phyloP scores from a whole-genome alignment of 2,797 vertebrate genomes.

The Naso thynnoides region DNA sequence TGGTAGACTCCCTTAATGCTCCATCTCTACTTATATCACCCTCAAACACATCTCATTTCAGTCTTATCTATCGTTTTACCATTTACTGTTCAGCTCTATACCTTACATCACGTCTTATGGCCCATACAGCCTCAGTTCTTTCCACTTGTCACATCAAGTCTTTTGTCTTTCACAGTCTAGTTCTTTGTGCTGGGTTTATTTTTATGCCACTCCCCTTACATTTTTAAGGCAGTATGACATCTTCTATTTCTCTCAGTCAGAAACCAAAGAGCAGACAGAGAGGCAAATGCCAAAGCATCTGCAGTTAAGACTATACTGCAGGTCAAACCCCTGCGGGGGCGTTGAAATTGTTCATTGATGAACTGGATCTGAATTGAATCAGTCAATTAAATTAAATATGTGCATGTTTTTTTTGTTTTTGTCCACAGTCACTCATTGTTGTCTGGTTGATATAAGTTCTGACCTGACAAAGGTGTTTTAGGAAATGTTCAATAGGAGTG shows the following conservation, averaged over 20 bases:
- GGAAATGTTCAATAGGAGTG: too few relatives aligned
- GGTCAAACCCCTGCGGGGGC: background rate
- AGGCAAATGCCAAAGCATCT: background rate
- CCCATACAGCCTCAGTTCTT: background rate
- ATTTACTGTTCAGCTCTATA: constrained; percentile 18
- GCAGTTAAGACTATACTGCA: background rate
- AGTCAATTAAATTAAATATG: too few relatives aligned
- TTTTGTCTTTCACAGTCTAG: constrained; percentile 28
- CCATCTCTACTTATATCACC: constrained; percentile 37
- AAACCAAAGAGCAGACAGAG: constrained; percentile 26
- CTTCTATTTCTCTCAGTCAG: constrained; percentile 17
- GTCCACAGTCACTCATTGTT: background rate
- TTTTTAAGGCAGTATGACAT: constrained; percentile 38
- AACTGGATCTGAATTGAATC: too few relatives aligned
- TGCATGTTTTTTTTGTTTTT: background rate
- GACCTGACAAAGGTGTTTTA: background rate
- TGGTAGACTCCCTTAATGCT: constrained; percentile 61
- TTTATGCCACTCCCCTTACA: constrained; percentile 30
- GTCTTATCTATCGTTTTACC: constrained; percentile 36
- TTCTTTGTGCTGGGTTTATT: constrained; percentile 53
- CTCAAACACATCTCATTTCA: constrained; percentile 56
- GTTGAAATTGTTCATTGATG: too few relatives aligned
- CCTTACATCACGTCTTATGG: constrained; percentile 5
- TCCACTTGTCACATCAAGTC: background rate
- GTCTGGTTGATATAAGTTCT: background rate